Conservation (phyloP, 2,888 invertebrate species). For the Atethmia centrago region DNA sequence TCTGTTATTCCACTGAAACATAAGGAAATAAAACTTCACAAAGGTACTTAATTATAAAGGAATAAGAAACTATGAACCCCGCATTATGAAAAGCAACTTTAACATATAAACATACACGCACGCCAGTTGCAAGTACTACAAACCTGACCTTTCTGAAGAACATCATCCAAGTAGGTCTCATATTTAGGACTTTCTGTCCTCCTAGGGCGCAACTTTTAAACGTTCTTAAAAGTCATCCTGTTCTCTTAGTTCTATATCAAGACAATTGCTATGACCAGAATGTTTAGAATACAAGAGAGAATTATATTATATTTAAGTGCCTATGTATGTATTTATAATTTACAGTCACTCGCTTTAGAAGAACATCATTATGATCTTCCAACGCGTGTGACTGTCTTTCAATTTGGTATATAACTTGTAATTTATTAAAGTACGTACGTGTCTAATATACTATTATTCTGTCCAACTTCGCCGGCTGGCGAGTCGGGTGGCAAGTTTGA, state of each 20-base stretch:
- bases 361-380: neutral
- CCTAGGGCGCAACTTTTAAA: neutral
- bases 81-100: neutral
- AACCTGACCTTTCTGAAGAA: too few species aligned
- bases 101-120: too few species aligned
- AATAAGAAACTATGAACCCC: neutral
- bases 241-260: neutral
- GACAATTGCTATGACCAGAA: neutral
- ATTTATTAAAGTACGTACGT: slow-evolving; percentile 6
- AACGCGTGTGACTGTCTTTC: neutral
- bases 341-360: neutral
- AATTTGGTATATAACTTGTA: neutral
- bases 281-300: neutral
- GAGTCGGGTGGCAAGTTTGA: neutral
- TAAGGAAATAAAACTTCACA: neutral
- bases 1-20: neutral
- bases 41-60: neutral
- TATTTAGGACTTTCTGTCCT: too few species aligned
- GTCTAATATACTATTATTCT: neutral
- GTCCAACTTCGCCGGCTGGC: neutral
- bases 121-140: too few species aligned
- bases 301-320: neutral
- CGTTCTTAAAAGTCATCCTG: neutral
- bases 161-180: too few species aligned
- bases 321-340: neutral